These are phyloP conservation scores for Thereva unica DNA, from an alignment of 2,888 invertebrate genomes.

Conservation along the genomic window DNA sequence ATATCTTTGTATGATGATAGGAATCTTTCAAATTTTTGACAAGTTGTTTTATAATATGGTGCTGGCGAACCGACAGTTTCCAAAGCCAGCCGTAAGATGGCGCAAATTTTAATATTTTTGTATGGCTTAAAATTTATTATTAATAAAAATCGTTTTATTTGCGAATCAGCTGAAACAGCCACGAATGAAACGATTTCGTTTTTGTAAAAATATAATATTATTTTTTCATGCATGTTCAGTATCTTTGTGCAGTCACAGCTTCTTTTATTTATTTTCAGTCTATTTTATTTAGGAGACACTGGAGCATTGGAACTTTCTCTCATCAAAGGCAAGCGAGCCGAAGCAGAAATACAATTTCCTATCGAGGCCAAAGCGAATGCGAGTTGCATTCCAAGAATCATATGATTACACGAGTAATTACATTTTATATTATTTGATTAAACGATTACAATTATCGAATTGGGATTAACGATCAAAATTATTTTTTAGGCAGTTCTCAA, in stretches of 20 bases:
- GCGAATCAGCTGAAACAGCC: too few species aligned
- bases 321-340: slow-evolving; percentile 50
- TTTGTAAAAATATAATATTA: slow-evolving; percentile 3
- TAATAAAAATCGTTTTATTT: too few species aligned
- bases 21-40: too few species aligned
- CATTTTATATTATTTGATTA: background rate
- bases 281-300: slow-evolving; percentile 65
- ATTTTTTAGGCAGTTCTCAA: slow-evolving; percentile 54
- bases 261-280: slow-evolving; percentile 48
- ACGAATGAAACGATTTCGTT: background rate
- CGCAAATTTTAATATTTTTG: too few species aligned
- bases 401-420: slow-evolving; percentile 58
- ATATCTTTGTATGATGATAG: too few species aligned
- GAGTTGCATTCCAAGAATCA: slow-evolving; percentile 59
- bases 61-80: too few species aligned
- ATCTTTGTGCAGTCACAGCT: slow-evolving; percentile 6
- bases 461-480: background rate
- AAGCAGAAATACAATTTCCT: slow-evolving; percentile 65
- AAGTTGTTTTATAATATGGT: too few species aligned
- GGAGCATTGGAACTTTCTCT: slow-evolving; percentile 54
- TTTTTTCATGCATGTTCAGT: background rate
- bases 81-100: too few species aligned
- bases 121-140: too few species aligned
- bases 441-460: background rate
- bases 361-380: slow-evolving; percentile 60